Base-by-base conservation (phyloP, 2,797 vertebrate species). In the Melanogrammus aeglefinus region DNA sequence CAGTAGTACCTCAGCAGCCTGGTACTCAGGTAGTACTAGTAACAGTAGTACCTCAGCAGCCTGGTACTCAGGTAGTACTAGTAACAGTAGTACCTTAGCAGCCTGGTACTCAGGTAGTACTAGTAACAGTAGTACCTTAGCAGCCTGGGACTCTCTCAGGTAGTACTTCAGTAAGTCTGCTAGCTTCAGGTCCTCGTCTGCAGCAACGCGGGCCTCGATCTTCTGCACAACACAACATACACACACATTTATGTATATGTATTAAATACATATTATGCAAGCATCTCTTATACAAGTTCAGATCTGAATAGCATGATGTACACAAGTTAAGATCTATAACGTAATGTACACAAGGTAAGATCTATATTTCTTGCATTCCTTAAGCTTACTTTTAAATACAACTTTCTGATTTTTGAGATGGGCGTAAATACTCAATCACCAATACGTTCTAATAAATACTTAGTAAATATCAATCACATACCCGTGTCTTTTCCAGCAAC, bases 81-180 rank as follows among this genome's bases (percentile, higher is more conserved):
- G 16, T 47, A 57, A 57, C 18, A 57, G 51, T 21, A 57, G 47
- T 51, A 44, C 41, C 41, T 12, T 1, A 44, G 41, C 41, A 44
- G 41, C 41, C 41, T 44, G 41, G 13, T 1, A 44, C 41, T 51
- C 21, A n/a, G 47, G 47, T 27, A 66, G n/a, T 66, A 66, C n/a
- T 66, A 57, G 6, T 57, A 57, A 57, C 14, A 16, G 47, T 33
- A 33, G 70, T 72, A 72, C 70, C 97, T 99, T 99, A 79, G 97
- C 98, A 86, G 98, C 98, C 94, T 99, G 98, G 0, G 97, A 99
- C 93, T 99, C 97, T 83, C 97, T 94, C 93, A 99, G 94, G 86
- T 99, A 99, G 35, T 99, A 99, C 88, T 98, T 99, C 83, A 99
- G 92, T 91, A 99, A 95, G 88, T 99, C 97, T 27, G 98, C 97